Conservation (phyloP, 2,888 invertebrate species). For the Coelinius sp. region DNA sequence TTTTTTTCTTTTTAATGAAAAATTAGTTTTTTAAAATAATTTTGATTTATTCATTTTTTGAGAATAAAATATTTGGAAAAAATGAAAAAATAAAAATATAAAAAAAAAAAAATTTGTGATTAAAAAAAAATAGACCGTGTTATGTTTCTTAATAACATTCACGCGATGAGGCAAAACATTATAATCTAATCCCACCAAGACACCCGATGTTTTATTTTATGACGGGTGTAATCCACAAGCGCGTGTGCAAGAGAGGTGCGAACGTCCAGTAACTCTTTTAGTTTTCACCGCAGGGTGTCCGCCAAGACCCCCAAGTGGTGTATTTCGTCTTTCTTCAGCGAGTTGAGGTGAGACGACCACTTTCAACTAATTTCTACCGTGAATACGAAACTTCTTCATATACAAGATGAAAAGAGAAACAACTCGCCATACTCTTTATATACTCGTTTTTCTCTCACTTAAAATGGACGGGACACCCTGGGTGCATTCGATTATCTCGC, state of each 20-base stretch:
- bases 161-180: slow-evolving; percentile 58
- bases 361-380: slow-evolving; percentile 62
- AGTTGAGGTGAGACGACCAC: slow-evolving; percentile 61
- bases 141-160: slow-evolving; percentile 47
- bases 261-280: slow-evolving; percentile 68
- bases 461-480: slow-evolving; percentile 15
- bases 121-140: slow-evolving; percentile 2
- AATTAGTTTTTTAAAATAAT: neutral
- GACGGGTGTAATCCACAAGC: slow-evolving; percentile 63
- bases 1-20: too few species aligned
- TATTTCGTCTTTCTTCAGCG: slow-evolving; percentile 44
- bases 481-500: slow-evolving; percentile 32
- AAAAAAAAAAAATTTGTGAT: neutral
- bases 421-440: slow-evolving; percentile 6
- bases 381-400: slow-evolving; percentile 40
- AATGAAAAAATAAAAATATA: too few species aligned
- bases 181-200: slow-evolving; percentile 57
- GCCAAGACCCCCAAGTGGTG: slow-evolving; percentile 35
- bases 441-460: slow-evolving; percentile 3
- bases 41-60: too few species aligned
- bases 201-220: slow-evolving; percentile 62
- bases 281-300: slow-evolving; percentile 66
- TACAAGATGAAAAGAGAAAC: neutral
- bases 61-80: too few species aligned
- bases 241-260: slow-evolving; percentile 59